Base-by-base conservation (phyloP, 2,888 invertebrate species). In the Drosophila ustulata region DNA sequence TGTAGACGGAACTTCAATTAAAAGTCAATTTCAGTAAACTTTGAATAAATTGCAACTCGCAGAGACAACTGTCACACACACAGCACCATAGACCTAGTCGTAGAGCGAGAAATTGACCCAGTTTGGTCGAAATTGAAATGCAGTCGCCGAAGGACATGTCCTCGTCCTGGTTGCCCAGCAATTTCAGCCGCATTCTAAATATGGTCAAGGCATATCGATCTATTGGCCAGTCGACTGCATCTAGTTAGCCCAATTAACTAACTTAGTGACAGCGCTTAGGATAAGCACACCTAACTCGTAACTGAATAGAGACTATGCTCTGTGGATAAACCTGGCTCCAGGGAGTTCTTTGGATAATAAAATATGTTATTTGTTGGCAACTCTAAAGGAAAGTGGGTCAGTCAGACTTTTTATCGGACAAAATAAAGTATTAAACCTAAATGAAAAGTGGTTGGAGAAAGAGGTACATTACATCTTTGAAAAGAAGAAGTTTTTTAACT, bases 141-240 rank as follows among this genome's bases (percentile, higher is more conserved):
- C 78, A 82, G 70, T 72, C 55, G 68, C 61, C 78, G 74, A 84
- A 82, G 82, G 82, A 76, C 82, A 80, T 71, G 78, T 73, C 82
- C 82, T 80, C 76, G 80, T 76, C 80, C 82, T 80, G 71, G 78
- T 64, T 78, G 67, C 46, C 65, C n/a, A 26, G 50, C n/a, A 26
- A 49, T 55, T 59, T 56, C 37, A 68, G 47, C 75, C 71, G 64
- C 69, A 72, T 69, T 69, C 58, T 26, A 75, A 76, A 76, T 73
- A 76, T 76, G 73, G 76, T 70, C 76, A 76, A 73, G 76, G 76
- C 63, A 61, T 61, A 73, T 76, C 69, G 76, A 76, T 49, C 57
- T 59, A 53, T 56, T 47, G 39, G 8, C 18, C 37, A 43, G 50
- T 50, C 41, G n/a, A 34, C 26, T 32, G 46, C 45, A 53, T 28